Evolutionary conservation across 2,113 vertebrate genomes (phyloP).

Genomic region (Anser brachyrhynchus): DNA sequence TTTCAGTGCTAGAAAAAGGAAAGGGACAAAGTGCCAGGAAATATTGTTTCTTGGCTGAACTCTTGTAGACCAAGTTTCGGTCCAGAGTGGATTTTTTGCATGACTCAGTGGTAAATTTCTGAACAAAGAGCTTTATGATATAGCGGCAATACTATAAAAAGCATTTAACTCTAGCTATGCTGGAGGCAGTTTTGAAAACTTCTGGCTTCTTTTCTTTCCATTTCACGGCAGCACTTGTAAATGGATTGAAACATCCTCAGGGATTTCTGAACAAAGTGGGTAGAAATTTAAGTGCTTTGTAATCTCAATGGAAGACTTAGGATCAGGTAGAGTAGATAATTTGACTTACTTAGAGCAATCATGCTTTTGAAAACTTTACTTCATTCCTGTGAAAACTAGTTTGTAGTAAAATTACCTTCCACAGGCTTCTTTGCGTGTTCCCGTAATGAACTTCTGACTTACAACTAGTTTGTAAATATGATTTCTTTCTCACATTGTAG

Average conservation of each 20-base stretch:
- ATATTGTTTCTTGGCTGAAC: constrained; percentile 3
- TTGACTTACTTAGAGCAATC: constrained; percentile 53
- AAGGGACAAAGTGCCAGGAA: neutral
- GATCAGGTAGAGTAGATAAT: constrained; percentile 49
- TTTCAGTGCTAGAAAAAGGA: neutral
- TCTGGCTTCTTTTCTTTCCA: neutral
- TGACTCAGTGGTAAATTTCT: constrained; percentile 4
- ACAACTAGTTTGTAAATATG: constrained; percentile 3
- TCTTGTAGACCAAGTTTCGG: neutral
- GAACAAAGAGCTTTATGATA: neutral
- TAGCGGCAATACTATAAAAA: neutral
- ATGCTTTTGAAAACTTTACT: constrained; percentile 44
- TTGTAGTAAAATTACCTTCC: constrained; percentile 46
- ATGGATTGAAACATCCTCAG: constrained; percentile 20
- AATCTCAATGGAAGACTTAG: constrained; percentile 35
- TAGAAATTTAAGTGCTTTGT: constrained; percentile 58
- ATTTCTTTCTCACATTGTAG: neutral
- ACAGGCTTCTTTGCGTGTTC: constrained; percentile 6
- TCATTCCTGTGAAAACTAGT: constrained; percentile 19
- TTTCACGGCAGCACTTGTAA: neutral
- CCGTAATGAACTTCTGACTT: constrained; percentile 35
- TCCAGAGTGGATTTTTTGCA: neutral
- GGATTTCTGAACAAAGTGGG: constrained; percentile 25
- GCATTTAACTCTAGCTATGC: constrained; percentile 27
- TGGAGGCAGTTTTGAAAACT: neutral